Base-by-base conservation (phyloP, 1,140 invertebrate genomes). In the Agrypnia vestita region DNA sequence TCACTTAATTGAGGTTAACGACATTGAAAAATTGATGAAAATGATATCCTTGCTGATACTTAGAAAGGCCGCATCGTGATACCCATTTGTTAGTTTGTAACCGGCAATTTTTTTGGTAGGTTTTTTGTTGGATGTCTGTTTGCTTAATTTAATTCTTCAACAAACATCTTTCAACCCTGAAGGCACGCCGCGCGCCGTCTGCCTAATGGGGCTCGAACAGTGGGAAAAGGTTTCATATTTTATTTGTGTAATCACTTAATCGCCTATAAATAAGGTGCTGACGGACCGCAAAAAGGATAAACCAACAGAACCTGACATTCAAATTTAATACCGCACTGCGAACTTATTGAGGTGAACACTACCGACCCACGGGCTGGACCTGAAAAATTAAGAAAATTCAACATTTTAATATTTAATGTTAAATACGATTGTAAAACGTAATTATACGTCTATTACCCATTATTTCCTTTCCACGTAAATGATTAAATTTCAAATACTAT, bases 251-350 rank as follows among this genome's bases (percentile, higher is more conserved):
- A 71, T 71, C 67, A 71, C 67, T 71, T 71, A 71, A 71, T 71
- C 67, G 67, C 67, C 67, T 71, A 71, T 71, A 71, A 71, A 71
- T 71, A 71, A 71, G 67, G 67, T 71, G 67, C 67, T 71, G 67
- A 71, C 67, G 49, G 67, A 71, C 59, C 59, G 59, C 67, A 71
- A 71, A 71, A 71, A 71, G 67, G 67, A 49, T 71, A 71, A 25
- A 25, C 17, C 47, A 49, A 53, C 47, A 71, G 10, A 11, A 17
- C 6, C 47, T 71, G 67, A 44, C 47, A 25, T 51, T 49, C 49
- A 17, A 51, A 51, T 71, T 71, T 21, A 51, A 47, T 71, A 44
- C 67, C 67, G 13, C 21, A 46, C 43, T 44, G 44, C 43, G 67
- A 51, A 71, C 19, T 71, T 51, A n/a, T 17, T 71, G 67, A 71